These are phyloP conservation scores for Erethizon dorsatum DNA, from an alignment of 2,797 vertebrate genomes.

Conservation along the genomic window DNA sequence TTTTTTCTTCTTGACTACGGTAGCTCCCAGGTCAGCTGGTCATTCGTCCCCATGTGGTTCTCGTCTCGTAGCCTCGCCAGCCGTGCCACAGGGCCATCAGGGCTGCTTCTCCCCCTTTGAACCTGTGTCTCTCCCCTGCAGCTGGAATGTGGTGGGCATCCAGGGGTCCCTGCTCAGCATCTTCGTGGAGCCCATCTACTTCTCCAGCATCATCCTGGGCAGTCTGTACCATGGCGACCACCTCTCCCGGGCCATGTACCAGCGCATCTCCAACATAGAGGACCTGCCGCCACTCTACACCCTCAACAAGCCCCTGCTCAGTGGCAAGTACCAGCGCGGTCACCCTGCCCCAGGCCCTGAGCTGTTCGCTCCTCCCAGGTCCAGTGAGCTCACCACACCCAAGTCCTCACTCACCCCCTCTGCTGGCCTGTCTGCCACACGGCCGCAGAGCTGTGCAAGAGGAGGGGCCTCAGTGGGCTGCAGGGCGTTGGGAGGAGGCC, in stretches of 20 bases:
- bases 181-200: constrained; percentile 97
- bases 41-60: fast-evolving
- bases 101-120: not conserved
- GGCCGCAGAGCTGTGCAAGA: not conserved
- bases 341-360: not conserved
- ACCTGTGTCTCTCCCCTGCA: constrained; percentile 85
- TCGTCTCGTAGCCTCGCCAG: not conserved
- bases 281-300: constrained; percentile 95
- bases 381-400: not conserved
- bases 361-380: not conserved
- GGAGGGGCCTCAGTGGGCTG: not conserved
- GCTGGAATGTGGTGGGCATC: constrained; percentile 98
- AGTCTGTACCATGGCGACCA: constrained; percentile 98
- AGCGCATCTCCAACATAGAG: constrained; percentile 96
- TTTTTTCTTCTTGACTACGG: not conserved
- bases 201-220: constrained; percentile 98
- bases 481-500: not conserved
- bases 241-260: constrained; percentile 98
- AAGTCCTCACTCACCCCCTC: not conserved
- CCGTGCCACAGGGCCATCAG: not conserved
- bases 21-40: not conserved
- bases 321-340: constrained; percentile 91
- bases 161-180: constrained; percentile 98
- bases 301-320: constrained; percentile 97
- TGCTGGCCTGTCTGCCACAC: not conserved